phyloP scores from a whole-genome alignment of 1,140 invertebrate species.

The Eumaeus atala region DNA sequence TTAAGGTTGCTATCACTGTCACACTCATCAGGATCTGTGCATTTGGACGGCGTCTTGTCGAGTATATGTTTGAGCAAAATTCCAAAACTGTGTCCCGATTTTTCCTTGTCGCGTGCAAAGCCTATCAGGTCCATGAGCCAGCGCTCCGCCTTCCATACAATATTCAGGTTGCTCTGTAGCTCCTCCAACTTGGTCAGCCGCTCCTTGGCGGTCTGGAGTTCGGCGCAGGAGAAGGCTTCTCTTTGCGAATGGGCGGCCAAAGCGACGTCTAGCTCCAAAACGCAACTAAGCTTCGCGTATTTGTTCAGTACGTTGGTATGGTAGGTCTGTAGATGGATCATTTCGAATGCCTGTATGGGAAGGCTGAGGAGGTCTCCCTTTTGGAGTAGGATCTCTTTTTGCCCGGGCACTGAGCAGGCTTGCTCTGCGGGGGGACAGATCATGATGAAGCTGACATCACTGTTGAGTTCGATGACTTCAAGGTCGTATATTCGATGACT shows the following conservation, averaged over 20 bases:
- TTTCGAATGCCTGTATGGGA: conserved; percentile 91
- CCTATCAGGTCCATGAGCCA: conserved; percentile 97
- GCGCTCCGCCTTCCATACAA: conserved; percentile 92
- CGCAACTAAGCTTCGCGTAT: conserved; percentile 92
- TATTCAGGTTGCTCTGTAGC: conserved; percentile 86
- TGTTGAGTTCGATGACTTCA: conserved; percentile 92
- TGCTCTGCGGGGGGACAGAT: conserved; percentile 91
- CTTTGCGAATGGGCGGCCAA: conserved; percentile 93
- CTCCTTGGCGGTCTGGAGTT: conserved; percentile 89
- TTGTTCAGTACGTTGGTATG: conserved; percentile 85
- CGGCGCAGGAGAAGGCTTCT: conserved; percentile 93
- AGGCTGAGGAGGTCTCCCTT: conserved; percentile 87
- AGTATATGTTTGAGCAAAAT: conserved; percentile 65
- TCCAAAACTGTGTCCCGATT: conserved; percentile 56
- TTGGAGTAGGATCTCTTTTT: conserved; percentile 86
- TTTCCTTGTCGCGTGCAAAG: conserved; percentile 89
- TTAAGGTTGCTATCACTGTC: conserved; percentile 50
- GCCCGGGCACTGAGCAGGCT: conserved; percentile 92
- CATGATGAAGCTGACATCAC: conserved; percentile 91
- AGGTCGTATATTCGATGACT: conserved; percentile 89
- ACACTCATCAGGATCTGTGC: conserved; percentile 31
- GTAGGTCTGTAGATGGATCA: conserved; percentile 94
- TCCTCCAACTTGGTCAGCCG: conserved; percentile 87
- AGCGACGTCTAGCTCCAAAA: conserved; percentile 92
- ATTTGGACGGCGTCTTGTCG: conserved; percentile 59